These are phyloP conservation scores for Cephus pygmeus DNA, from an alignment of 2,888 invertebrate species.

Conservation along the genomic window DNA sequence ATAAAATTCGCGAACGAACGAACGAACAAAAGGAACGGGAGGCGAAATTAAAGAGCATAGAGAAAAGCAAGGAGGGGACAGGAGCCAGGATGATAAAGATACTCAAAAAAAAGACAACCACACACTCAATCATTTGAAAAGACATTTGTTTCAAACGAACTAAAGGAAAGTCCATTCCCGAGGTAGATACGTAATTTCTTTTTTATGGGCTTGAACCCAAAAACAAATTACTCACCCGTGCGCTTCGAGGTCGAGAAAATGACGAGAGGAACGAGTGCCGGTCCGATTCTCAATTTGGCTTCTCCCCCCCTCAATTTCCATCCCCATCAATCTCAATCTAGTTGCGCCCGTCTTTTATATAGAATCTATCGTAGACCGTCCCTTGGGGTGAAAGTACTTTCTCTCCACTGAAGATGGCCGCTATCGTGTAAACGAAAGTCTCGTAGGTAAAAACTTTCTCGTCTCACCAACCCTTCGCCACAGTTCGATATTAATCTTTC, in stretches of 20 bases:
- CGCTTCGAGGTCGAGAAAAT: neutral
- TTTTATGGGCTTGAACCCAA: neutral
- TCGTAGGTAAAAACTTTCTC: constrained; percentile 33
- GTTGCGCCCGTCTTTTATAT: constrained; percentile 20
- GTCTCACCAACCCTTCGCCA: constrained; percentile 27
- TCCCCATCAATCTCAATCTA: neutral
- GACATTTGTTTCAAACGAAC: neutral
- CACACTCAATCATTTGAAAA: neutral
- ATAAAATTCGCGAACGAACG: neutral
- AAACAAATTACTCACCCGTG: neutral
- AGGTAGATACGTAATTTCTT: neutral
- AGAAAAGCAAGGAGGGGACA: neutral
- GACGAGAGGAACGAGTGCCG: neutral
- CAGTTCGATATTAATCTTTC: constrained; percentile 45
- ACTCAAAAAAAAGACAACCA: neutral
- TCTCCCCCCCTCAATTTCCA: neutral
- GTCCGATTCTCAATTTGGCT: neutral
- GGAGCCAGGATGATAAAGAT: neutral
- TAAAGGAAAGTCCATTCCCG: neutral
- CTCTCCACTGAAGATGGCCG: constrained; percentile 16
- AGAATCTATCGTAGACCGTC: constrained; percentile 42
- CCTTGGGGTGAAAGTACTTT: constrained; percentile 43
- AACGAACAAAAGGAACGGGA: neutral
- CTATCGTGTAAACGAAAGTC: constrained; percentile 13
- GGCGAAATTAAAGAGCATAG: neutral